A percentile compares a stretch with the other conserved stretches of the same genome.
These are phyloP conservation scores for Heliconius ismenius DNA, from an alignment of 2,888 invertebrate genomes.

Conservation along the genomic window DNA sequence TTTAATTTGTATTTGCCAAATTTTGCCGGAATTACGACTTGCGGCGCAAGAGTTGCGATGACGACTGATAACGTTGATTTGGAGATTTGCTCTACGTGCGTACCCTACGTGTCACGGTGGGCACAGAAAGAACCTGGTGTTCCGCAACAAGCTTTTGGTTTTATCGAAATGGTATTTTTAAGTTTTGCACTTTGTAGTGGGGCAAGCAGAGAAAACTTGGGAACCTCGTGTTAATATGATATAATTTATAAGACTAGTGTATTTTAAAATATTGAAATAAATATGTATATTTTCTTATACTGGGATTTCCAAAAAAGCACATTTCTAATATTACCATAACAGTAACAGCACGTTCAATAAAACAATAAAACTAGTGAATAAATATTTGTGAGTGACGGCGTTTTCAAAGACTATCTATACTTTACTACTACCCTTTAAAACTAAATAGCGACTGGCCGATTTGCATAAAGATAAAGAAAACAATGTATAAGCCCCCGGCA, in stretches of 20 bases:
- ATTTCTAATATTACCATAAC: slow-evolving; percentile 19
- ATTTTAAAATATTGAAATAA: too few relatives aligned
- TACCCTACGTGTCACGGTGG: background rate
- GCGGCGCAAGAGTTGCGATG: background rate
- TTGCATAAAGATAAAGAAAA: slow-evolving; percentile 20
- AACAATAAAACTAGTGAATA: slow-evolving; percentile 9
- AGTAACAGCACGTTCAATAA: slow-evolving; percentile 12
- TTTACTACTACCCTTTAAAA: slow-evolving; percentile 4
- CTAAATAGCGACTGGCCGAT: background rate
- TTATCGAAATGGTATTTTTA: too few relatives aligned
- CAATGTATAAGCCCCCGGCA: background rate
- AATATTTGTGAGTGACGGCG: background rate
- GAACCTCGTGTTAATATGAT: too few relatives aligned
- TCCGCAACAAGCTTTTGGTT: background rate
- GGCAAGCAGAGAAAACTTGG: too few relatives aligned
- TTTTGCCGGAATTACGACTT: background rate
- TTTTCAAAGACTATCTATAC: background rate
- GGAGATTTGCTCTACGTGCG: background rate
- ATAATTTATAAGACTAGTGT: too few relatives aligned
- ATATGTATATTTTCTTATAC: background rate
- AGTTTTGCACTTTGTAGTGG: too few relatives aligned
- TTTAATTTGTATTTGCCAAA: background rate
- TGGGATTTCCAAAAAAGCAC: background rate
- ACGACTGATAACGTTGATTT: slow-evolving; percentile 2
- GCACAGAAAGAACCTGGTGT: background rate